Conservation (phyloP, 2,113 vertebrate species). For the Pitta sordida region DNA sequence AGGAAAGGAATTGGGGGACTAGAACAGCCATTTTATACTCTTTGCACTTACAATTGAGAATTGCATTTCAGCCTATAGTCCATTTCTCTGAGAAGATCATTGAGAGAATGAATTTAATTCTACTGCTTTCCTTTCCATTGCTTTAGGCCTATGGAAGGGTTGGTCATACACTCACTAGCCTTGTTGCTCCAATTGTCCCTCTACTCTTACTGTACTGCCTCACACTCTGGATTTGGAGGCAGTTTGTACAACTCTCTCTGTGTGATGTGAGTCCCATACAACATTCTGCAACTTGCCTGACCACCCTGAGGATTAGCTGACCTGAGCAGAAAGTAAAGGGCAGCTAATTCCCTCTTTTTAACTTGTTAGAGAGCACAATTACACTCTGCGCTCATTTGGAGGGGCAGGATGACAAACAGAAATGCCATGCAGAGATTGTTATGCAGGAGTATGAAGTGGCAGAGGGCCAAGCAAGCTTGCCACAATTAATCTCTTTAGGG, state of each 20-base stretch:
- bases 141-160: background rate
- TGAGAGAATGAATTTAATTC: background rate
- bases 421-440: background rate
- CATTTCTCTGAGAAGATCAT: background rate
- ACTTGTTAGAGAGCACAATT: background rate
- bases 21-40: background rate
- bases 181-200: background rate
- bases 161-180: background rate
- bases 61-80: background rate
- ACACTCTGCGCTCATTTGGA: background rate
- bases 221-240: background rate
- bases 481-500: constrained; percentile 9
- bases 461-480: constrained; percentile 15
- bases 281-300: background rate
- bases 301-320: constrained; percentile 1
- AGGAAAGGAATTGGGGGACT: background rate
- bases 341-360: background rate
- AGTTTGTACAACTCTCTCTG: background rate
- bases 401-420: background rate
- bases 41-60: background rate
- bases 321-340: constrained; percentile 34
- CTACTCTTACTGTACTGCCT: background rate
- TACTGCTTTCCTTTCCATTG: background rate
- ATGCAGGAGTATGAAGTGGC: background rate
- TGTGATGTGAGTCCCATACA: background rate